Evolutionary conservation across 2,888 invertebrate genomes (phyloP).

Genomic region (Thalpophila matura): DNA sequence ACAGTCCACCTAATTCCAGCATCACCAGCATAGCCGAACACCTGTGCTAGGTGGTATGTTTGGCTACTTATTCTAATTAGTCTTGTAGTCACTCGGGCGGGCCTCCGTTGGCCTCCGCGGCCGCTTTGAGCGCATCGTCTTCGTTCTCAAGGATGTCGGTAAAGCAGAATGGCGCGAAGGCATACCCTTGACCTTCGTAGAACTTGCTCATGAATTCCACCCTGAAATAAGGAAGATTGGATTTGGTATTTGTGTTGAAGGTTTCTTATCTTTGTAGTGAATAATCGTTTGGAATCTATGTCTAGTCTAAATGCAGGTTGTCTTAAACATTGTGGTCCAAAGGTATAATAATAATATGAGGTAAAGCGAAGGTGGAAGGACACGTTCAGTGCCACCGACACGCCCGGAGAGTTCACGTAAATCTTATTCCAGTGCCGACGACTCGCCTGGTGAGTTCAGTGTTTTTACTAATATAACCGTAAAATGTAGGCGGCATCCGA

Average conservation of each 20-base stretch:
- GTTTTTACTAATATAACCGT: no score
- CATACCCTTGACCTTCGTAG: constrained; percentile 94
- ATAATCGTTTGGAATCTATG: no score
- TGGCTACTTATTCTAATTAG: constrained; percentile 51
- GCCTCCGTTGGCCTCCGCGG: constrained; percentile 71
- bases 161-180: constrained; percentile 95
- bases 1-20: constrained; percentile 21
- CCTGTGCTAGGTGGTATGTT: constrained; percentile 42
- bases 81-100: constrained; percentile 78
- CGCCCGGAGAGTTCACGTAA: no score
- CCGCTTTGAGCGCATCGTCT: constrained; percentile 76
- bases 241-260: not conserved
- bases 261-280: not conserved
- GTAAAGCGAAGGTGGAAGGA: no score
- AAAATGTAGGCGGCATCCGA: no score
- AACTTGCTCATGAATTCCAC: constrained; percentile 99
- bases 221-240: constrained; percentile 90
- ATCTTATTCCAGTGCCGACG: no score
- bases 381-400: no score
- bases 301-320: no score
- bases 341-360: no score
- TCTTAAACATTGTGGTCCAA: no score
- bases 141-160: constrained; percentile 90
- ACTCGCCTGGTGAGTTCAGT: no score
- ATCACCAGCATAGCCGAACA: constrained; percentile 50